phyloP scores from a whole-genome alignment of 2,888 invertebrate species.

The Azorinus chamasolen region DNA sequence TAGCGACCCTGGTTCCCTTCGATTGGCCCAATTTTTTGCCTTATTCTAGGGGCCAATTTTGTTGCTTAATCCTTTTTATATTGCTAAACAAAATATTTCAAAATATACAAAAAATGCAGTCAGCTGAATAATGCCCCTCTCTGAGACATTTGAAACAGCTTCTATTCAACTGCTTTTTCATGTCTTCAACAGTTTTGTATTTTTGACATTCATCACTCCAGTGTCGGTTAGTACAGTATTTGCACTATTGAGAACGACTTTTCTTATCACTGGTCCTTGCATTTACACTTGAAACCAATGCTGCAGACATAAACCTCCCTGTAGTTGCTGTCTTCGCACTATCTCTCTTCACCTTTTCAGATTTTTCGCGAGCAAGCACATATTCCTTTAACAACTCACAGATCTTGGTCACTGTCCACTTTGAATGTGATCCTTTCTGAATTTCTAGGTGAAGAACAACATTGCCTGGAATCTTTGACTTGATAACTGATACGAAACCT shows the following conservation, averaged over 20 bases:
- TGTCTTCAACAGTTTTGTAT: conserved; percentile 21
- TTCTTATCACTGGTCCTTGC: not conserved
- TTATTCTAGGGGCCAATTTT: no score
- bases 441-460: conserved; percentile 31
- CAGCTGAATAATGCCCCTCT: conserved; percentile 8
- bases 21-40: no score
- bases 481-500: conserved; percentile 33
- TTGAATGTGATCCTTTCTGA: conserved; percentile 17
- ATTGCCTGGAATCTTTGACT: conserved; percentile 27
- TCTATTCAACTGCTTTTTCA: conserved; percentile 14
- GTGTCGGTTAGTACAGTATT: conserved; percentile 24
- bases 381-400: conserved; percentile 21
- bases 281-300: no score
- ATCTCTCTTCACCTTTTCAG: conserved; percentile 3
- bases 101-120: no score
- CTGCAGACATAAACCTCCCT: no score
- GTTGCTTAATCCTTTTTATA: no score
- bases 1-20: no score
- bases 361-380: conserved; percentile 23
- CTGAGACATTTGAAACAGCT: conserved; percentile 37
- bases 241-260: conserved; percentile 7
- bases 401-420: conserved; percentile 12
- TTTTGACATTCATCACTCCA: conserved; percentile 43
- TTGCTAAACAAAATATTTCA: no score
- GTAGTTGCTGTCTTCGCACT: no score